Percentiles rank a stretch among this genome's conserved stretches.
phyloP scores from a whole-genome alignment of 2,888 invertebrate genomes.

The Pollenia griseotomentosa region DNA sequence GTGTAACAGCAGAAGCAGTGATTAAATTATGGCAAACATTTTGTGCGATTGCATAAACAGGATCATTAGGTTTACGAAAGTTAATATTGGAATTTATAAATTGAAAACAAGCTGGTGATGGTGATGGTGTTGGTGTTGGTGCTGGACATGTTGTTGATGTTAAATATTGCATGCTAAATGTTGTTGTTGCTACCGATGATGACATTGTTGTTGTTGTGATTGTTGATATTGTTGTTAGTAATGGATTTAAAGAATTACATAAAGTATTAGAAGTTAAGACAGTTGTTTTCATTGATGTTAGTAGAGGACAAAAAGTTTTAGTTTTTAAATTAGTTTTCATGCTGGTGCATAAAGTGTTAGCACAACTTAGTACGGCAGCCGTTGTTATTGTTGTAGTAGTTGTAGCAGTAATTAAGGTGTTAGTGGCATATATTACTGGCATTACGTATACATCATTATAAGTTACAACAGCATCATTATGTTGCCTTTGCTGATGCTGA shows the following conservation, averaged over 20 bases:
- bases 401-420: conserved; percentile 70
- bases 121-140: conserved; percentile 36
- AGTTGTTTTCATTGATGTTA: conserved; percentile 58
- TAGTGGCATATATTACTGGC: conserved; percentile 72
- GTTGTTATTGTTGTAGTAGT: conserved; percentile 63
- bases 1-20: conserved; percentile 79
- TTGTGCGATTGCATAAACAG: conserved; percentile 83
- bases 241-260: conserved; percentile 65
- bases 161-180: conserved; percentile 43
- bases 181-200: conserved; percentile 40
- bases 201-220: conserved; percentile 25
- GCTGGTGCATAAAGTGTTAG: conserved; percentile 60
- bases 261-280: conserved; percentile 68
- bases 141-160: conserved; percentile 5
- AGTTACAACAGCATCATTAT: conserved; percentile 58
- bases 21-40: conserved; percentile 80
- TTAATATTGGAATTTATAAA: conserved; percentile 74
- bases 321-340: conserved; percentile 63
- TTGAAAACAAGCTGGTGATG: conserved; percentile 63
- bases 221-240: conserved; percentile 58
- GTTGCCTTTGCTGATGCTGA: conserved; percentile 71
- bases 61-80: conserved; percentile 77
- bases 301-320: conserved; percentile 46
- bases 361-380: conserved; percentile 40
- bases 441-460: conserved; percentile 60